These are phyloP conservation scores for Sigmodon hispidus DNA, from an alignment of 2,113 vertebrate species.

Conservation along the genomic window DNA sequence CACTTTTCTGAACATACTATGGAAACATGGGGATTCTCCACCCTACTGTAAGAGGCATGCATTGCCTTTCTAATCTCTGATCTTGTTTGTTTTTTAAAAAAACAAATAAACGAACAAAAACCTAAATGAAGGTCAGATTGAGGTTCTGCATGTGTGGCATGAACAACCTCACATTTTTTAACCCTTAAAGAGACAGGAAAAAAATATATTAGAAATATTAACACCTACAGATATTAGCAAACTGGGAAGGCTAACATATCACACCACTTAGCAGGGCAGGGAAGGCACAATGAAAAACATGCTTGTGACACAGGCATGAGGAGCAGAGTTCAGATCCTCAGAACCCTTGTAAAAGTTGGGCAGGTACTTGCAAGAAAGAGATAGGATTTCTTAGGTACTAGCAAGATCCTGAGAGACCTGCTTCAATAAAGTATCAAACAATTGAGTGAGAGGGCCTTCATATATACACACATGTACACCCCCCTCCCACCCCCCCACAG, in stretches of 20 bases:
- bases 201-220: conserved; percentile 25
- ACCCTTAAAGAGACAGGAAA: neutral
- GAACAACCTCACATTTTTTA: neutral
- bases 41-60: neutral
- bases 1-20: neutral
- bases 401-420: neutral
- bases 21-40: neutral
- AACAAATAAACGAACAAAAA: too few species aligned
- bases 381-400: neutral
- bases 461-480: neutral
- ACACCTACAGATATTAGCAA: conserved; percentile 45
- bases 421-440: neutral
- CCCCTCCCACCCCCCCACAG: too few species aligned
- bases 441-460: neutral
- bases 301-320: neutral
- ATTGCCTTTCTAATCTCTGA: conserved; percentile 39
- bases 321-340: neutral
- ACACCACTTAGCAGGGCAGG: neutral
- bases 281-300: neutral
- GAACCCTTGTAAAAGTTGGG: neutral
- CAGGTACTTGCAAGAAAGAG: neutral
- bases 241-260: conserved; percentile 18
- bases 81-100: neutral
- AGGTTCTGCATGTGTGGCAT: conserved; percentile 17
- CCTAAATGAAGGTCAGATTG: neutral